Conservation (phyloP, 2,888 invertebrate genomes). For the Adelognathus sp. region DNA sequence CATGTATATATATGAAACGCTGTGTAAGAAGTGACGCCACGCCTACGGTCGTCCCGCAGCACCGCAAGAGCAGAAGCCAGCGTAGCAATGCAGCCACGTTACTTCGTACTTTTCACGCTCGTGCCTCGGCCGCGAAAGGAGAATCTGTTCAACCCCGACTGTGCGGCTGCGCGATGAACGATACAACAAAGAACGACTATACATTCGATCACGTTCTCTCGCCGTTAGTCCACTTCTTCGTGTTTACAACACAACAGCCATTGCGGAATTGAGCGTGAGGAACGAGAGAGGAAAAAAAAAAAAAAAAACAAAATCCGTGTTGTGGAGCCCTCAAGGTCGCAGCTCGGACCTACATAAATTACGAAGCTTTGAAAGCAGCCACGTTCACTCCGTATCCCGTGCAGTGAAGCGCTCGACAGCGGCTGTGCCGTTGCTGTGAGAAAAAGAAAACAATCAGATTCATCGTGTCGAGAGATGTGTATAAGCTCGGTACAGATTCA, state of each 20-base stretch:
- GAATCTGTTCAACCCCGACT: not conserved
- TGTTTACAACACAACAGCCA: not conserved
- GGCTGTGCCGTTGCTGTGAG: not conserved
- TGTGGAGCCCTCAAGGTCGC: conserved; percentile 38
- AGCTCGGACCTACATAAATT: conserved; percentile 38
- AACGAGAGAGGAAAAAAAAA: not conserved
- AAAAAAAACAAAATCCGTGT: conserved; percentile 1
- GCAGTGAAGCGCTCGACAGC: no score
- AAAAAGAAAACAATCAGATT: not conserved
- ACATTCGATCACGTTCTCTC: conserved; percentile 51
- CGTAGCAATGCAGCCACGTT: not conserved
- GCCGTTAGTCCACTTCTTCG: conserved; percentile 39
- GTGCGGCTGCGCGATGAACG: no score
- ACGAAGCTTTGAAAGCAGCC: conserved; percentile 30
- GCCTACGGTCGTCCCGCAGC: conserved; percentile 21
- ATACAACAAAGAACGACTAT: conserved; percentile 14
- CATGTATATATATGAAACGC: not conserved
- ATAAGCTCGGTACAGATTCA: not conserved
- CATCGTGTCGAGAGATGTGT: no score
- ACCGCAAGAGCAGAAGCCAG: conserved; percentile 15
- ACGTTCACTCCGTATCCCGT: not conserved
- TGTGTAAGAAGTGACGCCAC: conserved; percentile 6
- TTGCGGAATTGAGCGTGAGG: not conserved
- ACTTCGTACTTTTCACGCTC: conserved; percentile 41
- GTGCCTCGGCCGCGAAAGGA: conserved; percentile 22